Conservation (phyloP, 2,797 vertebrate genomes). For the Acestrorhynchus altus region DNA sequence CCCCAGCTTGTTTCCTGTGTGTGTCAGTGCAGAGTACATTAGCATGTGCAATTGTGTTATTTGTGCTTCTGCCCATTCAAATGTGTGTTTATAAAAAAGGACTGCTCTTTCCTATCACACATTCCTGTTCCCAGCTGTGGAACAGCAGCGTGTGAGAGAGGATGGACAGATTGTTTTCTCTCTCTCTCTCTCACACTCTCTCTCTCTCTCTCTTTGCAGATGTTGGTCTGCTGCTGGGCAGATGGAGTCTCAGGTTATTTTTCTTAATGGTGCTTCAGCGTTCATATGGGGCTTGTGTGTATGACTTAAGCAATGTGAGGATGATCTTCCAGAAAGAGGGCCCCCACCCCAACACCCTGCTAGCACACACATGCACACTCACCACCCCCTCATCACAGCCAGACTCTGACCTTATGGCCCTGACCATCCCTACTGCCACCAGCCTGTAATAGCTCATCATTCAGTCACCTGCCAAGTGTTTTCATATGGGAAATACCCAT, state of each 20-base stretch:
- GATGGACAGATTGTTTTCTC: conserved; percentile 30
- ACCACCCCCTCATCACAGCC: conserved; percentile 9
- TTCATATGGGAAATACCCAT: conserved; percentile 59
- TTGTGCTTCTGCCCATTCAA: neutral
- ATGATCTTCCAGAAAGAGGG: conserved; percentile 32
- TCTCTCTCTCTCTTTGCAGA: conserved; percentile 24
- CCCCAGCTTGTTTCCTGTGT: neutral
- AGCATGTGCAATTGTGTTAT: conserved; percentile 1
- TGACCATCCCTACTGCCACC: conserved; percentile 36
- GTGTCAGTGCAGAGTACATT: neutral
- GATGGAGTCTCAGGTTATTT: conserved; percentile 64
- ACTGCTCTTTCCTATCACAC: conserved; percentile 51
- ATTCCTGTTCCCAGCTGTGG: conserved; percentile 61
- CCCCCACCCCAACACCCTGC: conserved; percentile 10
- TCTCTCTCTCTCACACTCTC: neutral
- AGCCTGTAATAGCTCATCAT: conserved; percentile 61
- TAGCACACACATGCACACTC: neutral
- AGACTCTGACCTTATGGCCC: conserved; percentile 34
- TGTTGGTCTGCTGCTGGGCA: conserved; percentile 60
- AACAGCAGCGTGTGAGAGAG: conserved; percentile 33
- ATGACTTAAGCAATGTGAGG: conserved; percentile 33
- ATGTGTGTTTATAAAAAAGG: conserved; percentile 10
- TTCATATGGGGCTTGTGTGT: conserved; percentile 46
- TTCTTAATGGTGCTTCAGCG: conserved; percentile 62
- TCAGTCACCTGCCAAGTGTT: conserved; percentile 65